Percentiles rank a stretch among this genome's conserved stretches.
Conservation (phyloP, 2,113 vertebrate species). For the Ancistrus triradiatus region DNA sequence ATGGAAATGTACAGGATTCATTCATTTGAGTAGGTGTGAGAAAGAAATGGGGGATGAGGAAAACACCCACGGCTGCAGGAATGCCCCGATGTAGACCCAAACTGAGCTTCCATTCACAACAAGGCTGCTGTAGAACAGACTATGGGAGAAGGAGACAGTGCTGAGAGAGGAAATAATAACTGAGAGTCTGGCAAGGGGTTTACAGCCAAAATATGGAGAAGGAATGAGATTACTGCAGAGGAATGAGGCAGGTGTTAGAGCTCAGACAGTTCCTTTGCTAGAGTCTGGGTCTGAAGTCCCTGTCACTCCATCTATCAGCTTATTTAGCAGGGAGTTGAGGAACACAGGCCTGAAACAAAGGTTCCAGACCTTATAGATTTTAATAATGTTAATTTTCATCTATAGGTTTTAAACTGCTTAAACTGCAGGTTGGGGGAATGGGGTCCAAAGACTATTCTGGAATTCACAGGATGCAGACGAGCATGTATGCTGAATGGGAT, state of each 20-base stretch:
- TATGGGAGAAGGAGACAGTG: slow-evolving; percentile 2
- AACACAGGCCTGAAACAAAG: too few species aligned
- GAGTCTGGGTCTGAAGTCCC: slow-evolving; percentile 20
- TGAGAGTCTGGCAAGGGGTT: slow-evolving; percentile 2
- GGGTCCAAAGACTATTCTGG: too few species aligned
- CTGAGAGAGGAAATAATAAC: slow-evolving; percentile 1
- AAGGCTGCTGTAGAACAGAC: not conserved
- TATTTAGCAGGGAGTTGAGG: slow-evolving; percentile 3
- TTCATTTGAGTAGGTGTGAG: slow-evolving; percentile 16
- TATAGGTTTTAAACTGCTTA: too few species aligned
- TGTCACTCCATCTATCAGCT: slow-evolving; percentile 32
- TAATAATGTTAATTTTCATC: too few species aligned
- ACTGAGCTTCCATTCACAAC: slow-evolving; percentile 7
- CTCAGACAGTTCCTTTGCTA: slow-evolving; percentile 19
- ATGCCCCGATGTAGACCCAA: slow-evolving; percentile 6
- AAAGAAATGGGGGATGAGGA: not conserved
- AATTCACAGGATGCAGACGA: too few species aligned
- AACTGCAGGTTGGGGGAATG: too few species aligned
- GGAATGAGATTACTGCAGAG: slow-evolving; percentile 16
- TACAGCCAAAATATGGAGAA: not conserved
- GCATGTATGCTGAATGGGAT: too few species aligned
- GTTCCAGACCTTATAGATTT: too few species aligned
- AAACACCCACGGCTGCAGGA: slow-evolving; percentile 11
- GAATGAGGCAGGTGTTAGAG: slow-evolving; percentile 30
- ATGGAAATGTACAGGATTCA: slow-evolving; percentile 29